phyloP scores from a whole-genome alignment of 2,113 vertebrate genomes.

The Scophthalmus maximus region DNA sequence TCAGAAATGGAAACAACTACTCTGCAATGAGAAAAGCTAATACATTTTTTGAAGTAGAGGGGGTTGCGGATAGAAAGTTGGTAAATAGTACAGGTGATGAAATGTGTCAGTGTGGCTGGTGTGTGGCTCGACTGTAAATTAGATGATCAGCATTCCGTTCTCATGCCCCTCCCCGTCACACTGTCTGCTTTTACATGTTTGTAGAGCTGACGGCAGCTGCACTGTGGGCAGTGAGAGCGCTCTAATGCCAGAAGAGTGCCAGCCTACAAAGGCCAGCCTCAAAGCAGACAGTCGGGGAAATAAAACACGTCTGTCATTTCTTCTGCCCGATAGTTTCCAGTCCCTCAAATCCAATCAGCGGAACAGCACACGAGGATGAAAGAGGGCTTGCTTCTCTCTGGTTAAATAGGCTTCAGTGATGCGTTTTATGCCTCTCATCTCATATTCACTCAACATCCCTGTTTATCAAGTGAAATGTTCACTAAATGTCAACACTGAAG shows the following conservation, averaged over 20 bases:
- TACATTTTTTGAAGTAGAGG: slow-evolving; percentile 30
- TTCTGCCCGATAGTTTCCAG: slow-evolving; percentile 38
- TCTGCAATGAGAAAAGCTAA: slow-evolving; percentile 9
- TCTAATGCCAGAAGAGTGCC: slow-evolving; percentile 54
- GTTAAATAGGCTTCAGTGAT: slow-evolving; percentile 41
- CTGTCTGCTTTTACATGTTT: slow-evolving; percentile 74
- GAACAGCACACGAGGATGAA: slow-evolving; percentile 23
- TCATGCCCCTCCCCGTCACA: slow-evolving; percentile 61
- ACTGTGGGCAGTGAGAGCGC: slow-evolving; percentile 46
- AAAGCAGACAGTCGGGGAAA: slow-evolving; percentile 48
- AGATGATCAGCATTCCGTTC: slow-evolving; percentile 72
- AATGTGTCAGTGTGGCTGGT: slow-evolving; percentile 59
- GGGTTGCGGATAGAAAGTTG: slow-evolving; percentile 25
- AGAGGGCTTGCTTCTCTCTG: slow-evolving; percentile 52
- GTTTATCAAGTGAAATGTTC: slow-evolving; percentile 58
- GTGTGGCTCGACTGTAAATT: slow-evolving; percentile 63
- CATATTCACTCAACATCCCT: slow-evolving; percentile 45
- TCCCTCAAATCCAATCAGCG: slow-evolving; percentile 40
- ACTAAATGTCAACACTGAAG: slow-evolving; percentile 56
- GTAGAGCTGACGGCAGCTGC: slow-evolving; percentile 58
- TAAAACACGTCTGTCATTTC: slow-evolving; percentile 49
- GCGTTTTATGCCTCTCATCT: slow-evolving; percentile 59
- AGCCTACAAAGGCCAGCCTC: slow-evolving; percentile 55
- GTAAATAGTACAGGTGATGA: slow-evolving; percentile 61
- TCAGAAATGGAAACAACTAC: not conserved